A percentile compares a stretch with the other conserved stretches of the same genome.
phyloP scores from a whole-genome alignment of 2,113 vertebrate genomes.

The Neopipo cinnamomea region DNA sequence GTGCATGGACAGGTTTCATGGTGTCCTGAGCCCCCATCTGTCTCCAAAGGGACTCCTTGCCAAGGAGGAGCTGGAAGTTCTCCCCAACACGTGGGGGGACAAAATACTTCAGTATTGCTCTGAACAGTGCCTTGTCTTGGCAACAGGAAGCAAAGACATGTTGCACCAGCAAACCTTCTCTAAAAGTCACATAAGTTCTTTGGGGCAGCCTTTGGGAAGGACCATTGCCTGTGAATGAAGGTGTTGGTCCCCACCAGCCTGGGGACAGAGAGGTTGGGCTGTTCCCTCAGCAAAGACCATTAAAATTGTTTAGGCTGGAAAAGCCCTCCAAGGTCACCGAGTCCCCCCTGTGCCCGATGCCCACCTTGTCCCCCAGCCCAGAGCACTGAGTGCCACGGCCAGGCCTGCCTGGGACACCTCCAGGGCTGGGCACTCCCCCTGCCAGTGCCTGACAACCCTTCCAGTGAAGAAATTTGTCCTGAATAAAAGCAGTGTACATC shows the following conservation, averaged over 20 bases:
- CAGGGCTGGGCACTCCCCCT: not conserved
- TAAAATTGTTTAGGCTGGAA: not conserved
- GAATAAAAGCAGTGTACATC: too few relatives aligned
- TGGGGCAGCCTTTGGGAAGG: not conserved
- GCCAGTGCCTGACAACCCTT: not conserved
- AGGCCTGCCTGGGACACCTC: not conserved
- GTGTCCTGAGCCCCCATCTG: not conserved
- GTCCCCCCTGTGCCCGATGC: accelerated
- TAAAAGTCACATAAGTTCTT: not conserved
- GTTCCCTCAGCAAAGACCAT: not conserved
- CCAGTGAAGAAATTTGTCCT: not conserved
- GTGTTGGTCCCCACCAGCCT: not conserved
- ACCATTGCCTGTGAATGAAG: accelerated
- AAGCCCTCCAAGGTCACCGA: accelerated
- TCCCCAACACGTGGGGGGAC: accelerated
- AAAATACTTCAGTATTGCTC: not conserved
- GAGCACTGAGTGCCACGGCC: not conserved
- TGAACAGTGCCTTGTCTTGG: accelerated
- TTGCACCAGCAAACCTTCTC: not conserved
- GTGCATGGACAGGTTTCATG: accelerated
- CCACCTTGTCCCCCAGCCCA: not conserved
- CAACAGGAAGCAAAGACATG: not conserved
- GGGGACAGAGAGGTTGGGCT: not conserved
- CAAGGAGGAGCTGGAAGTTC: not conserved
- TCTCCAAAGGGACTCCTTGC: not conserved